These are phyloP conservation scores for Phrynocephalus versicolor DNA, from an alignment of 2,113 vertebrate species.

Conservation along the genomic window DNA sequence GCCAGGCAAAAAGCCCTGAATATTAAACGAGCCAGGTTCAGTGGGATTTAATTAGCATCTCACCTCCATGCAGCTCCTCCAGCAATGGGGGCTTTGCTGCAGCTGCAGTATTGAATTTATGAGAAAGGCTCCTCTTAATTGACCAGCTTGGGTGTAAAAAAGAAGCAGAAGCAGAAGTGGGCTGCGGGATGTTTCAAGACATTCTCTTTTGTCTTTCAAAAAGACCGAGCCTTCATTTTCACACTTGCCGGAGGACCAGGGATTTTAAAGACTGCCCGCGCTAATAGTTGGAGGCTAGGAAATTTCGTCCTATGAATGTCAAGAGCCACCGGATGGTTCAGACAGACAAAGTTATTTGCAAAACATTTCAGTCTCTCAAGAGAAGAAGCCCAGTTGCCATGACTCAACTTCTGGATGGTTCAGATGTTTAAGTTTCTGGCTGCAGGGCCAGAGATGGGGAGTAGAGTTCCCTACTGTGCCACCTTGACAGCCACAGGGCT, in stretches of 20 bases:
- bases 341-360: too few species aligned
- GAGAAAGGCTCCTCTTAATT: neutral
- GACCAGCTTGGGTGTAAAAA: neutral
- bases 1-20: neutral
- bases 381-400: too few species aligned
- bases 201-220: neutral
- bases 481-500: too few species aligned
- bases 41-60: constrained; percentile 5
- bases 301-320: neutral
- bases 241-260: neutral
- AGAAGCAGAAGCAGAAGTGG: too few species aligned
- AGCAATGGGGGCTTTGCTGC: neutral
- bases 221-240: neutral
- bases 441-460: too few species aligned
- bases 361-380: too few species aligned
- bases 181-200: too few species aligned
- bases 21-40: neutral
- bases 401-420: too few species aligned
- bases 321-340: neutral
- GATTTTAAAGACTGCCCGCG: neutral
- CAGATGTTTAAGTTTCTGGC: too few species aligned
- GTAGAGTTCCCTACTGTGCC: too few species aligned
- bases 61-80: neutral
- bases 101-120: neutral
- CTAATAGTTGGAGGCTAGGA: neutral